phyloP scores from a whole-genome alignment of 2,797 vertebrate species.

The Alosa sapidissima region DNA sequence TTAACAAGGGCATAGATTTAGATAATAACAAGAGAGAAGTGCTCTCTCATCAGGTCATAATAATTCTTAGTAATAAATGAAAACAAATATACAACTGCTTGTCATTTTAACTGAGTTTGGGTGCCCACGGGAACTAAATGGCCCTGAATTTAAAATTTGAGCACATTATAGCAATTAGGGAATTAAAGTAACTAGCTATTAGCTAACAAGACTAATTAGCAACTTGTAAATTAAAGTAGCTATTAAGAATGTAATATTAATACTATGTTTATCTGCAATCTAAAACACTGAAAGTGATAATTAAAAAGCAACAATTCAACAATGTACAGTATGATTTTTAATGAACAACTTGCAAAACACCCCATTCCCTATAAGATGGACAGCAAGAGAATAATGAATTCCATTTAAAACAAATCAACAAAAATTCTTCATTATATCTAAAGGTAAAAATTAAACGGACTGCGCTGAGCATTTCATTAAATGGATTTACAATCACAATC shows the following conservation, averaged over 20 bases:
- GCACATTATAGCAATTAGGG: background rate
- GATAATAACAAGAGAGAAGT: background rate
- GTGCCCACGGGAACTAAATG: background rate
- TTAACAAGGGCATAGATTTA: background rate
- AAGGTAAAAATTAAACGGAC: background rate
- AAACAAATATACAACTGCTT: background rate
- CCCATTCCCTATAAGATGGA: conserved; percentile 15
- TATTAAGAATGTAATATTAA: background rate
- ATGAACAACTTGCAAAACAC: conserved; percentile 26
- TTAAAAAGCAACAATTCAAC: conserved; percentile 12
- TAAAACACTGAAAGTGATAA: background rate
- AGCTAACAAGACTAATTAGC: background rate
- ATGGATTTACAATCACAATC: conserved; percentile 4
- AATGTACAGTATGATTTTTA: background rate
- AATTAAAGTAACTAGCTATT: background rate
- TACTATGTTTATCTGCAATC: background rate
- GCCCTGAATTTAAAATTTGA: background rate
- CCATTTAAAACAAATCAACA: conserved; percentile 13
- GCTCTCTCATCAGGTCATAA: background rate
- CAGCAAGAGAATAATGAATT: conserved; percentile 2
- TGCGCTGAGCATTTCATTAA: background rate
- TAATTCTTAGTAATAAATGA: background rate
- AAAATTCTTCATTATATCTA: background rate
- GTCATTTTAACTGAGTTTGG: background rate
- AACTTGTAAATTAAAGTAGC: background rate